Conservation (phyloP, 2,797 vertebrate genomes). For the Macropus fuliginosus region DNA sequence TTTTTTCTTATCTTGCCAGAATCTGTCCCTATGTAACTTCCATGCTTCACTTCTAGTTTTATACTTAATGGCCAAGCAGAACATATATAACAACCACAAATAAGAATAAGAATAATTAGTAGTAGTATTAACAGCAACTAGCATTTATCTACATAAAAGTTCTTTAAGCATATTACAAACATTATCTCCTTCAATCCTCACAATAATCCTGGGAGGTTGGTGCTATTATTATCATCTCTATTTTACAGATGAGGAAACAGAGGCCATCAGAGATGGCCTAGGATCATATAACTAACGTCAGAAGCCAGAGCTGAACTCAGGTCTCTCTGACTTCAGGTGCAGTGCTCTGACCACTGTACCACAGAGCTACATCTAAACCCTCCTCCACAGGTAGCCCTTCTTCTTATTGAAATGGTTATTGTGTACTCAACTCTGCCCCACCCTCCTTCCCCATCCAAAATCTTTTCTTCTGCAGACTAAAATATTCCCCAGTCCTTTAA, state of each 20-base stretch:
- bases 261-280: neutral
- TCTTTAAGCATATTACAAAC: neutral
- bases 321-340: neutral
- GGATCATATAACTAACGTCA: neutral
- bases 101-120: neutral
- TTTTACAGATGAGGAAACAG: neutral
- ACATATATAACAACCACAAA: neutral
- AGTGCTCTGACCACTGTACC: neutral
- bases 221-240: neutral
- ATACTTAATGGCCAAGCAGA: neutral
- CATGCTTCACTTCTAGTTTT: neutral
- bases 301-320: neutral
- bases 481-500: neutral
- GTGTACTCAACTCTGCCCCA: neutral
- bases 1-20: neutral
- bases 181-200: neutral
- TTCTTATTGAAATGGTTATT: neutral
- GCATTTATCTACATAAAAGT: neutral
- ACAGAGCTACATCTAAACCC: neutral
- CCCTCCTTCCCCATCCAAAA: too few relatives aligned
- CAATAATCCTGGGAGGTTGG: neutral
- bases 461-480: neutral
- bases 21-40: neutral
- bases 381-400: neutral
- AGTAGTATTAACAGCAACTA: neutral